Conservation (phyloP, 2,113 vertebrate species). For the Zeus faber region DNA sequence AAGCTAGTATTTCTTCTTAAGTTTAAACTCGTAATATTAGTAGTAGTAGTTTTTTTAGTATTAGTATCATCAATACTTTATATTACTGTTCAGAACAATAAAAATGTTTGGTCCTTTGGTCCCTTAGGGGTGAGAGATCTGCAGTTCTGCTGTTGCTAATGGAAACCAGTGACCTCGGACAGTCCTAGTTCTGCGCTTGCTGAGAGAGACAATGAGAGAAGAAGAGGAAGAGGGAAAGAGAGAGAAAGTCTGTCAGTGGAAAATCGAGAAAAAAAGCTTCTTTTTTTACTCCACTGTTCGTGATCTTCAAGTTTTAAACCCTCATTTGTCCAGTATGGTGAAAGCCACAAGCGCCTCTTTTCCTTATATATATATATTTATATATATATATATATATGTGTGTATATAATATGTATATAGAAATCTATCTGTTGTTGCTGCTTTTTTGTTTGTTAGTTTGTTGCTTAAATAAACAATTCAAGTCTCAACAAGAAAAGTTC, state of each 20-base stretch:
- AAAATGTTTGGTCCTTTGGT: slow-evolving; percentile 86
- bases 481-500: slow-evolving; percentile 78
- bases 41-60: slow-evolving; percentile 73
- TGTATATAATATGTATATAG: slow-evolving; percentile 83
- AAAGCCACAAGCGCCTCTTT: slow-evolving; percentile 79
- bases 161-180: slow-evolving; percentile 76
- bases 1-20: slow-evolving; percentile 76
- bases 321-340: slow-evolving; percentile 82
- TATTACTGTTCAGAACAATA: slow-evolving; percentile 80
- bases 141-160: slow-evolving; percentile 77
- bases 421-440: slow-evolving; percentile 82
- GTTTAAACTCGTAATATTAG: slow-evolving; percentile 76
- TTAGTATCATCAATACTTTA: slow-evolving; percentile 80
- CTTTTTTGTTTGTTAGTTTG: slow-evolving; percentile 77
- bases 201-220: slow-evolving; percentile 72
- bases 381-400: slow-evolving; percentile 51
- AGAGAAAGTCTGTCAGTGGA: slow-evolving; percentile 75
- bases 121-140: slow-evolving; percentile 79
- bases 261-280: slow-evolving; percentile 63
- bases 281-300: slow-evolving; percentile 68
- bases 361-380: slow-evolving; percentile 59
- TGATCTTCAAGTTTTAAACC: slow-evolving; percentile 82
- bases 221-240: slow-evolving; percentile 71
- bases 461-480: slow-evolving; percentile 80
- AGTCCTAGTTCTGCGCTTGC: slow-evolving; percentile 73